Conservation (phyloP, 2,113 vertebrate species). For the Lampris incognitus region DNA sequence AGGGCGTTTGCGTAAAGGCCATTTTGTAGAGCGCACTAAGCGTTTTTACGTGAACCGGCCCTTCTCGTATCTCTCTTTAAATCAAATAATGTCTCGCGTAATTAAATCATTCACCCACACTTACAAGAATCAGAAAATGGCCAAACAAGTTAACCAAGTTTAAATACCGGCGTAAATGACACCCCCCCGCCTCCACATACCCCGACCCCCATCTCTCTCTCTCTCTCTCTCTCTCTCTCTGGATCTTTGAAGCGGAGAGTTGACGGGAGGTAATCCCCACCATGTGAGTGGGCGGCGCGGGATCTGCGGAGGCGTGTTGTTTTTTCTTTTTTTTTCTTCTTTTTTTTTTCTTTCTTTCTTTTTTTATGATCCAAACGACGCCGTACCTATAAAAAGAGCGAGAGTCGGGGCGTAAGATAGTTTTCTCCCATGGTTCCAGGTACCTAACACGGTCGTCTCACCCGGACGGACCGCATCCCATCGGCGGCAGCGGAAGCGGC, state of each 20-base stretch:
- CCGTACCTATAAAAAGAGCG: conserved; percentile 91
- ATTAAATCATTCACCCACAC: no score
- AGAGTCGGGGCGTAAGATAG: conserved; percentile 82
- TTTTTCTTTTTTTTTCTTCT: conserved; percentile 79
- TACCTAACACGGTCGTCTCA: conserved; percentile 66
- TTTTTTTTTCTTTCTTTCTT: conserved; percentile 81
- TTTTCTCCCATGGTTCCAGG: conserved; percentile 79
- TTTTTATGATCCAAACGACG: conserved; percentile 89
- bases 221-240: background rate
- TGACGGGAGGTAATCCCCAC: conserved; percentile 90
- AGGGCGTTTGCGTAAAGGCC: background rate
- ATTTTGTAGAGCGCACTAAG: background rate
- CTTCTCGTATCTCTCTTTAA: no score
- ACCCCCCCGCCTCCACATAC: background rate
- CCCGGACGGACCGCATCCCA: conserved; percentile 71
- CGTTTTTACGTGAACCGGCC: no score
- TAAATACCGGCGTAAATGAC: background rate
- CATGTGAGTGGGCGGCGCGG: conserved; percentile 94
- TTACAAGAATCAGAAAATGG: background rate
- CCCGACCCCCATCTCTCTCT: background rate
- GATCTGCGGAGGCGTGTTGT: conserved; percentile 90
- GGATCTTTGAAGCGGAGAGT: conserved; percentile 60
- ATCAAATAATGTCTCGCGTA: no score
- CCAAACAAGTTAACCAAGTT: background rate
- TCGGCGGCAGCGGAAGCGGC: conserved; percentile 65